Percentiles rank a stretch among this genome's conserved stretches.
Conservation (phyloP, 2,797 vertebrate genomes). For the Leontopithecus rosalia region DNA sequence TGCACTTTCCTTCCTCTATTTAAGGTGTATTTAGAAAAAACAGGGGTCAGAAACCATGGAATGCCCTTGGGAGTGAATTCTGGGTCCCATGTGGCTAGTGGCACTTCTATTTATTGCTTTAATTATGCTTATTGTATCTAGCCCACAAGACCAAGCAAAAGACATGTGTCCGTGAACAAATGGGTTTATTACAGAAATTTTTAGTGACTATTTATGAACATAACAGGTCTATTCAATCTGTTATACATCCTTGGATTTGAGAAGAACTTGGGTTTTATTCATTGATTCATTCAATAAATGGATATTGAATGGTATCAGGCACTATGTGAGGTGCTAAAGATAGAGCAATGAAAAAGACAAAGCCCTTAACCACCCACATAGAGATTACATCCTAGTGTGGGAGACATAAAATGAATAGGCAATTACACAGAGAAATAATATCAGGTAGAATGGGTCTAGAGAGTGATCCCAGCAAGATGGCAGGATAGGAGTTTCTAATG, state of each 20-base stretch:
- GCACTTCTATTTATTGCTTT: slow-evolving; percentile 71
- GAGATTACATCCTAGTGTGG: neutral
- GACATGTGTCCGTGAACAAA: slow-evolving; percentile 33
- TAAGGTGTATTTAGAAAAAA: slow-evolving; percentile 64
- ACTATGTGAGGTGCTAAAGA: neutral
- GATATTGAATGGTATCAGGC: neutral
- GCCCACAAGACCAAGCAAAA: slow-evolving; percentile 38
- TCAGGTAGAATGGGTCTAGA: neutral
- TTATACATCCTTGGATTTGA: neutral
- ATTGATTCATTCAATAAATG: neutral
- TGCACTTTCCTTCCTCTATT: neutral
- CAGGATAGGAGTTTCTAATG: neutral
- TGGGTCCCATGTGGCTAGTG: neutral
- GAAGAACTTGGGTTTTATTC: neutral
- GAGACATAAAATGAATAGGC: neutral
- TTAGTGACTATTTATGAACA: slow-evolving; percentile 6
- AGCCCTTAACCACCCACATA: neutral
- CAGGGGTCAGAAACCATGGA: slow-evolving; percentile 22
- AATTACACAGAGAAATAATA: neutral
- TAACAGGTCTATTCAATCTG: neutral
- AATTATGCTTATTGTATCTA: slow-evolving; percentile 62
- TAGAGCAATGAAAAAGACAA: neutral
- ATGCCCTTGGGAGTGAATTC: slow-evolving; percentile 49
- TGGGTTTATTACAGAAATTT: slow-evolving; percentile 43
- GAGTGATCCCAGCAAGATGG: neutral